Conservation (phyloP, 2,888 invertebrate genomes). For the Polydrusus cervinus region DNA sequence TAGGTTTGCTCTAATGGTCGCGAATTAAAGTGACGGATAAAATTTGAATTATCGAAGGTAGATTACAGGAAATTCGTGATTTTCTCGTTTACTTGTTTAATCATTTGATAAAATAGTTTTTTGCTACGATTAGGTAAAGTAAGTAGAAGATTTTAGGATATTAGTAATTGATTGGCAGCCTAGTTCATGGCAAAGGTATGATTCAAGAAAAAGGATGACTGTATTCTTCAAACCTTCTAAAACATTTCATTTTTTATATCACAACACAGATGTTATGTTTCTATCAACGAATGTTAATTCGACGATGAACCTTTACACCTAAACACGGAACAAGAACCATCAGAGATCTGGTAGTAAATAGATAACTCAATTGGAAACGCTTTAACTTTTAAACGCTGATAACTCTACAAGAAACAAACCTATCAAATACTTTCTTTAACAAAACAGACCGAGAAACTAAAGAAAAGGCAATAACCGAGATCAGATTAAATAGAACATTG, state of each 20-base stretch:
- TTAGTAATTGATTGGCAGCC: too few relatives aligned
- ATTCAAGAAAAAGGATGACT: too few relatives aligned
- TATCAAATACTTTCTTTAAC: background rate
- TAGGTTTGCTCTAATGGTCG: constrained; percentile 37
- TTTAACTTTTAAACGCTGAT: background rate
- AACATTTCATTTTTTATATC: too few relatives aligned
- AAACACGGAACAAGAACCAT: too few relatives aligned
- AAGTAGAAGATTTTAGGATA: too few relatives aligned
- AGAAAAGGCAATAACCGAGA: constrained; percentile 42
- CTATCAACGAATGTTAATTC: too few relatives aligned
- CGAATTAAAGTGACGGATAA: constrained; percentile 12
- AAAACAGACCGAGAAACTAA: constrained; percentile 19
- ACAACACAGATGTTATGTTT: too few relatives aligned
- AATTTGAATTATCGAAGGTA: constrained; percentile 4
- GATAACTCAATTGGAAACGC: too few relatives aligned
- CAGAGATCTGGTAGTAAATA: too few relatives aligned
- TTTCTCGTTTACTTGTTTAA: constrained; percentile 16
- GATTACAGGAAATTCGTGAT: constrained; percentile 24
- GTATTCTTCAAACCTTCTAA: too few relatives aligned
- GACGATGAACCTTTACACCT: too few relatives aligned
- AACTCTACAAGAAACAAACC: background rate
- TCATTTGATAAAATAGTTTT: background rate
- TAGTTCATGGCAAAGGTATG: too few relatives aligned
- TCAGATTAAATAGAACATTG: constrained; percentile 52
- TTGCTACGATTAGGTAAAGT: background rate